A percentile compares a stretch with the other conserved stretches of the same genome.
Conservation (phyloP, 2,797 vertebrate species). For the Myiotriccus ornatus region DNA sequence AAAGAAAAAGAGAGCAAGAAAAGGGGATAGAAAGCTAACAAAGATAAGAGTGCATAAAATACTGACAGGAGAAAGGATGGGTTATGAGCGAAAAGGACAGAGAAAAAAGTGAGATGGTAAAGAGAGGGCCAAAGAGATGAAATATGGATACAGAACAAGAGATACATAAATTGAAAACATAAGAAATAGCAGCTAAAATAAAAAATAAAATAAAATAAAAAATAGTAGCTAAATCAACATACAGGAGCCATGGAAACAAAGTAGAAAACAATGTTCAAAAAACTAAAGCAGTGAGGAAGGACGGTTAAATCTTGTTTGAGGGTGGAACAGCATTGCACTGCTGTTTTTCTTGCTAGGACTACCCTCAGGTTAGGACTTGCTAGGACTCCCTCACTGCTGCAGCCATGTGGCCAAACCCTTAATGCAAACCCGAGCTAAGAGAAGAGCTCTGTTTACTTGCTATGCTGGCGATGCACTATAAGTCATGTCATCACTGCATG, state of each 20-base stretch:
- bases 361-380: not conserved
- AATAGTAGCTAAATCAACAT: not conserved
- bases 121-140: not conserved
- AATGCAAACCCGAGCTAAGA: not conserved
- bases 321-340: not conserved
- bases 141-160: not conserved
- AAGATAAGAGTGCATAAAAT: not conserved
- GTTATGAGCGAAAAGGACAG: not conserved
- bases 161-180: not conserved
- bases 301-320: not conserved
- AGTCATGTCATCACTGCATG: not conserved
- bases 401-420: not conserved
- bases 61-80: not conserved
- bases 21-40: not conserved
- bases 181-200: not conserved
- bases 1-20: not conserved
- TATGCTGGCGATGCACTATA: rapidly evolving
- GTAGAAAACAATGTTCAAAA: not conserved
- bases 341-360: not conserved
- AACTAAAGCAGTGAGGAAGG: not conserved
- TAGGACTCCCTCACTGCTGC: not conserved
- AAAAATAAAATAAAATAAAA: no score
- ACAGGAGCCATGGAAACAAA: not conserved
- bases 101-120: not conserved
- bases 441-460: not conserved